Base-by-base conservation (phyloP, 1,140 invertebrate genomes). In the Hyphantria cunea region DNA sequence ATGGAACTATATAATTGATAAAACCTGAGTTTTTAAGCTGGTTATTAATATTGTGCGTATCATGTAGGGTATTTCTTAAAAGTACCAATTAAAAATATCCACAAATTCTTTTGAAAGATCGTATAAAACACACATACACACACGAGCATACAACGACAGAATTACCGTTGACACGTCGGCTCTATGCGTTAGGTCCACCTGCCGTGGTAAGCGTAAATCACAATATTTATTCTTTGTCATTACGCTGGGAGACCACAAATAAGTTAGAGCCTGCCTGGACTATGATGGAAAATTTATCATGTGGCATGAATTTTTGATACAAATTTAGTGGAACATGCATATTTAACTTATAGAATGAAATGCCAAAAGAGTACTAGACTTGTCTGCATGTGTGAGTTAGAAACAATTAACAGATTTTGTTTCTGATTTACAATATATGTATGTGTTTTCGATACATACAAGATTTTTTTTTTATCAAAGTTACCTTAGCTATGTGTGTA, bases 181-280 rank as follows among this genome's bases (percentile, higher is more conserved):
- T 81, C 72, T 86, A 90, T 85, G 75, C 82, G 86, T 86, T 91
- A 91, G 76, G 89, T 91, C 90, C 90, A 91, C 77, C 90, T 91
- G 86, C 80, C 84, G 80, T 75, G 75, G 84, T 83, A 86, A 90
- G 86, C 86, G 81, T 81, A 86, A 89, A 89, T 71, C 72, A 74
- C 65, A 70, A 49, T 50, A 34, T 70, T 60, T 66, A 60, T 54
- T 37, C 15, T 41, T 13, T 52, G 42, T 47, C 49, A 48, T 13
- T 31, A 68, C 50, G 66, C 39, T 53, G 49, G 34, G 63, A 60
- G 64, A 62, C 69, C 65, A 76, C 63, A 72, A 64, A 67, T 56
- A 66, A 60, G 39, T 58, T 10, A 13, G n/a, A 14, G 0, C 14
- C 0, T 11, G 32, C 34, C 34, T 37, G 17, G 17, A 25, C 17